Evolutionary conservation across 2,888 invertebrate genomes (phyloP), one percentile per base, ranked within the genome.

Genomic region (Syritta pipiens): DNA sequence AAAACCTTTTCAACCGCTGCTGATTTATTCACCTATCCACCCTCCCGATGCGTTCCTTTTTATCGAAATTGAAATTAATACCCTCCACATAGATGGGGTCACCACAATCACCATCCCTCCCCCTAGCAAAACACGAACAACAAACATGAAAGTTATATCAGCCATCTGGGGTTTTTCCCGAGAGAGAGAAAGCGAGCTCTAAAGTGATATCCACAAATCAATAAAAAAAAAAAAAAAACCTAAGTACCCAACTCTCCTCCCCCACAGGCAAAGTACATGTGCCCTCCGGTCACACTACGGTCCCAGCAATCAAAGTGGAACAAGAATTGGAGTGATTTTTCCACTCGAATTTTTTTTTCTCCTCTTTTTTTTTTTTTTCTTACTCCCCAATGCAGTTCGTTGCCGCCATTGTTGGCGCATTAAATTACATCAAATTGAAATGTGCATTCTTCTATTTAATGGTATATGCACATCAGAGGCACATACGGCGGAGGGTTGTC

Each of bases 361-460:
- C 51, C 35, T 10, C 35, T 5, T 9, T 17, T 5, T n/a, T 1
- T 17, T 12, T 17, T 6, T 17, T 2, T 17, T 9, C 3, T 3
- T 3, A 7, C 51, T 37, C 42, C 37, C 57, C 10, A 46, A 35
- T 44, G 49, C 57, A 76, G 76, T 76, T 76, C 76, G 63, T 76
- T 76, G 76, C 32, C 75, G 30, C 67, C 53, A 60, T 55, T 67
- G 46, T n/a, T n/a, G n/a, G n/a, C n/a, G 76, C 57, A 59, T 76
- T 76, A 69, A 76, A 76, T 76, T 76, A 69, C 69, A 76, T 69
- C 44, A 63, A 69, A 76, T 76, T 62, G 57, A 76, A 68, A 75
- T 69, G 76, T 76, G 59, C 49, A 57, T 63, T 57, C 57, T 37
- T 59, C 37, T 44, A 69, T 57, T 68, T 69, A 76, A 69, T 62